These are phyloP conservation scores for Bombylius discolor DNA, from an alignment of 2,888 invertebrate species.

Conservation along the genomic window DNA sequence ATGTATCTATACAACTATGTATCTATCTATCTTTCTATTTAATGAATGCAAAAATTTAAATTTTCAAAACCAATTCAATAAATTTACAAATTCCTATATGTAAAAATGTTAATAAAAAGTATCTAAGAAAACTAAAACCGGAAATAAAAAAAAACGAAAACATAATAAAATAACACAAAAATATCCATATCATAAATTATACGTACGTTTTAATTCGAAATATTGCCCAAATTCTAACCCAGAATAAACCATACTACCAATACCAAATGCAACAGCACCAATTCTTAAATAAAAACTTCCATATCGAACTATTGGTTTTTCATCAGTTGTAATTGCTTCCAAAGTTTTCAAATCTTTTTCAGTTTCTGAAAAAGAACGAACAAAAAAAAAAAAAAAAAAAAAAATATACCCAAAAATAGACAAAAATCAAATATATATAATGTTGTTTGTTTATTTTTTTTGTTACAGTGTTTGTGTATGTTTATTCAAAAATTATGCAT, in stretches of 20 bases:
- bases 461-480: too few relatives aligned
- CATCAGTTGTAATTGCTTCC: background rate
- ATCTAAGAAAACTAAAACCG: background rate
- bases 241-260: constrained; percentile 51
- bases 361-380: background rate
- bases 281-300: constrained; percentile 69
- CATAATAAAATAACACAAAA: background rate
- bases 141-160: background rate
- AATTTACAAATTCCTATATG: too few relatives aligned
- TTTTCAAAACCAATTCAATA: too few relatives aligned
- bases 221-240: constrained; percentile 52
- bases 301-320: constrained; percentile 38
- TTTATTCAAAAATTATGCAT: too few relatives aligned
- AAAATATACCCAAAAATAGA: too few relatives aligned
- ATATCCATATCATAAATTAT: background rate
- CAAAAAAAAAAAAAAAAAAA: too few relatives aligned
- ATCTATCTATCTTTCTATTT: too few relatives aligned
- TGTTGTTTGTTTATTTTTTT: too few relatives aligned
- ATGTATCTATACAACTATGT: too few relatives aligned
- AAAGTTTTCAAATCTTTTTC: too few relatives aligned
- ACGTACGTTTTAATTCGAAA: constrained; percentile 44
- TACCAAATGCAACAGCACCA: constrained; percentile 50
- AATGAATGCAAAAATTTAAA: too few relatives aligned
- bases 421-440: too few relatives aligned
- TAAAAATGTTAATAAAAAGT: background rate